A percentile compares a stretch with the other conserved stretches of the same genome.
phyloP scores from a whole-genome alignment of 2,888 invertebrate genomes.

The Scelioninae gen. 1 region DNA sequence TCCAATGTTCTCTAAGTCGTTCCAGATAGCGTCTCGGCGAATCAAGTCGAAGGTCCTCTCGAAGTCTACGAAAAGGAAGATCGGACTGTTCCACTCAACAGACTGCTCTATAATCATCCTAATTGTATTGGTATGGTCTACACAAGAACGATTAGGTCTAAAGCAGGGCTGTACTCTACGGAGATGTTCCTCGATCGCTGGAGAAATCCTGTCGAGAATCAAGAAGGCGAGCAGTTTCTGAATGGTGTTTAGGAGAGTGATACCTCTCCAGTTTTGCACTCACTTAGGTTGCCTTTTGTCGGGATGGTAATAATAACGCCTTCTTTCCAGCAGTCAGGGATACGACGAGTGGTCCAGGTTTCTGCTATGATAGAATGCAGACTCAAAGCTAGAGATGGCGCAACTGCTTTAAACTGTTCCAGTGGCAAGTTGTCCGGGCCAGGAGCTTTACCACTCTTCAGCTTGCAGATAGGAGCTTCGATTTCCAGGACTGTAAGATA shows the following conservation, averaged over 20 bases:
- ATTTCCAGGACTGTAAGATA: background rate
- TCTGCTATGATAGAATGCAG: conserved; percentile 12
- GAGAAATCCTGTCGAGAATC: background rate
- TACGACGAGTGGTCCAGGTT: background rate
- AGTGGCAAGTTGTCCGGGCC: conserved; percentile 22
- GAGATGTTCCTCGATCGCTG: background rate
- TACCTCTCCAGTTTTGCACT: too few species aligned
- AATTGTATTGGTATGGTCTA: background rate
- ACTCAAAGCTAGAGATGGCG: background rate
- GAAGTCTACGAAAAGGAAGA: background rate
- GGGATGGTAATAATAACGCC: conserved; percentile 13
- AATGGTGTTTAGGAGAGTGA: conserved; percentile 2
- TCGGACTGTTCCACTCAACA: background rate
- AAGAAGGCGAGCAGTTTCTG: background rate
- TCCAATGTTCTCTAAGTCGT: background rate
- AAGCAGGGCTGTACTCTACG: background rate
- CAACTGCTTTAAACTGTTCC: background rate
- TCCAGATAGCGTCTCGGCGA: background rate
- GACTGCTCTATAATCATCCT: too few species aligned
- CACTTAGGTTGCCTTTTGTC: background rate
- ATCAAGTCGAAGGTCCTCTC: background rate
- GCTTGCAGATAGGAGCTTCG: conserved; percentile 3
- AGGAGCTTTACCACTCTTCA: conserved; percentile 24
- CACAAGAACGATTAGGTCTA: background rate
- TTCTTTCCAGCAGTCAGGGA: conserved; percentile 16